These are phyloP conservation scores for Hipposideros larvatus DNA, from an alignment of 2,797 vertebrate genomes.

Conservation along the genomic window DNA sequence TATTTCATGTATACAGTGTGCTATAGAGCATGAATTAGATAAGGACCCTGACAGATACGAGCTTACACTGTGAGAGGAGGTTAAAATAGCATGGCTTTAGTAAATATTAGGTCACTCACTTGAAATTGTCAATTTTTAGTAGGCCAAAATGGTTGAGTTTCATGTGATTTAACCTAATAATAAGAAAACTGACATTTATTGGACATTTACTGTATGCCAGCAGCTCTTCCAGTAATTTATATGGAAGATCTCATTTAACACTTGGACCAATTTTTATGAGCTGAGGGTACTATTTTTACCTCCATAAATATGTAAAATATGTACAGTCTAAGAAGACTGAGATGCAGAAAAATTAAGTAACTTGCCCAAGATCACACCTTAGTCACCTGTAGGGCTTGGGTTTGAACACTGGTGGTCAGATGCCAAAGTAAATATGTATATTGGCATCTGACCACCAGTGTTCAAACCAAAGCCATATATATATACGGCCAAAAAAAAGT, in stretches of 20 bases:
- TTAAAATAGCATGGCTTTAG: neutral
- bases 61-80: neutral
- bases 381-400: neutral
- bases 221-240: constrained; percentile 11
- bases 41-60: neutral
- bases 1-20: neutral
- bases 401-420: neutral
- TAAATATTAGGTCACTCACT: neutral
- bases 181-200: neutral
- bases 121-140: neutral
- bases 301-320: neutral
- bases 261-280: neutral
- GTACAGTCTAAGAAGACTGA: neutral
- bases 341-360: neutral
- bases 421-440: neutral
- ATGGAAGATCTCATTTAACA: neutral
- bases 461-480: neutral
- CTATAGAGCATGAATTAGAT: neutral
- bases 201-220: neutral
- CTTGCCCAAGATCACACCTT: neutral
- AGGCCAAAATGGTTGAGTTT: neutral
- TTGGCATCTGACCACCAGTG: neutral
- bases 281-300: neutral
- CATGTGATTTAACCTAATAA: neutral
- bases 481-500: too few relatives aligned